phyloP scores from a whole-genome alignment of 2,797 vertebrate species.

The Amblyraja radiata region DNA sequence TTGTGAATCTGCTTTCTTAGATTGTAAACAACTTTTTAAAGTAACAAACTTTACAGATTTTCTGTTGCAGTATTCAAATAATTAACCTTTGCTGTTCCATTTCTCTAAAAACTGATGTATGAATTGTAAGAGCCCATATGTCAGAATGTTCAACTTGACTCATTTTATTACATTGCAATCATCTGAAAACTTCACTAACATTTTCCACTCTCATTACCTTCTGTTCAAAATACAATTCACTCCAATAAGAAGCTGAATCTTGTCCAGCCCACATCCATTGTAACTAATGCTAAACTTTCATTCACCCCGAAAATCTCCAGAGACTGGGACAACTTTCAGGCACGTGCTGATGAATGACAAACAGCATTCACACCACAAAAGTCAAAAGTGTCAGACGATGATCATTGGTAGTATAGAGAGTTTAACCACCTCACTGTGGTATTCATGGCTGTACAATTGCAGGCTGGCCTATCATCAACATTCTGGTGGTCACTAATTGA shows the following conservation, averaged over 20 bases:
- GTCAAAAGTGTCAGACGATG: no score
- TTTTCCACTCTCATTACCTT: background rate
- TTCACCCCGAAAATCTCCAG: background rate
- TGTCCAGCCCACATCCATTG: background rate
- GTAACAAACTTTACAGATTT: background rate
- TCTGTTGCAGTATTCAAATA: background rate
- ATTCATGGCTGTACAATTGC: no score
- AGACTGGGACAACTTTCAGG: no score
- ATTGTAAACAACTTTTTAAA: background rate
- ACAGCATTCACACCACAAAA: no score
- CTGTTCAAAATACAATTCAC: background rate
- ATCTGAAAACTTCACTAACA: background rate
- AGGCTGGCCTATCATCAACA: no score
- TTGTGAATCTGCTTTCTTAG: background rate
- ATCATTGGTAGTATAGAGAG: no score
- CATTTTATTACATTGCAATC: background rate
- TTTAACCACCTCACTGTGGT: no score
- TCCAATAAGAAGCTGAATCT: background rate
- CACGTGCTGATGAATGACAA: no score
- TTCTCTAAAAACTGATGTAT: background rate
- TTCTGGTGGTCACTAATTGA: no score
- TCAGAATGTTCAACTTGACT: background rate
- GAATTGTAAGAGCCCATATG: background rate
- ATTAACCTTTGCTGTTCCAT: background rate
- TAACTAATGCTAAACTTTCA: background rate